Evolutionary conservation across 2,113 vertebrate genomes (phyloP), one percentile per base, ranked within the genome.

Genomic region (Mixornis gularis): DNA sequence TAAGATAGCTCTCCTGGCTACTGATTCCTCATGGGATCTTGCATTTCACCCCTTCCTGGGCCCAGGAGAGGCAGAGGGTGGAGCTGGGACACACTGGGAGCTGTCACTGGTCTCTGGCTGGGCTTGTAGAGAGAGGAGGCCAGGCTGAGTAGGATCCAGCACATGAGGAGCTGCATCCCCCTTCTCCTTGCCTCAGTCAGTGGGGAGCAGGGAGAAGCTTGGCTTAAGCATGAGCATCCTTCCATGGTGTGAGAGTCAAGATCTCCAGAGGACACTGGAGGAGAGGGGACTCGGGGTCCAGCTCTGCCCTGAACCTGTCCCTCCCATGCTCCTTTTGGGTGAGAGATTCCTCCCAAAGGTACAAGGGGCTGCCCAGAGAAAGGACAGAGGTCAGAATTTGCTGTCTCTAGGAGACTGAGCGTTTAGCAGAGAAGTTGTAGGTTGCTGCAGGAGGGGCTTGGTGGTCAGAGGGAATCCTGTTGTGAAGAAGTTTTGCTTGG

Each of bases 161-260:
- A 13, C 25, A 29, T 7, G 32, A 77, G n/a, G 21, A 93, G 17
- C 52, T 55, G 30, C 26, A 36, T 63, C 12, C 18, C 13, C 56
- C 27, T 60, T 53, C 24, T 46, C 25, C 16, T 30, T 2, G 0
- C 14, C 17, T 16, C 0, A 0, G 8, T 17, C 1, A 1, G 9
- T 6, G 32, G 9, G 41, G 27, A 91, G 10, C 22, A 38, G 55
- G 55, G 29, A 3, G 16, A 77, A 79, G 40, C 40, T 87, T 27
- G 34, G 27, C 36, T 51, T 41, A 16, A 69, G 36, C 13, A 11
- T 0, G 4, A 83, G 18, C 12, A 60, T 46, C 32, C 5, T 83
- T 25, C 71, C 29, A 3, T 11, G 25, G 13, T 2, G 7, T 8
- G 40, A 55, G 29, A 25, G 9, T 5, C 1, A 2, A 22, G 4